Base-by-base conservation (phyloP, 2,888 invertebrate genomes). In the Chrysolina oricalcia region DNA sequence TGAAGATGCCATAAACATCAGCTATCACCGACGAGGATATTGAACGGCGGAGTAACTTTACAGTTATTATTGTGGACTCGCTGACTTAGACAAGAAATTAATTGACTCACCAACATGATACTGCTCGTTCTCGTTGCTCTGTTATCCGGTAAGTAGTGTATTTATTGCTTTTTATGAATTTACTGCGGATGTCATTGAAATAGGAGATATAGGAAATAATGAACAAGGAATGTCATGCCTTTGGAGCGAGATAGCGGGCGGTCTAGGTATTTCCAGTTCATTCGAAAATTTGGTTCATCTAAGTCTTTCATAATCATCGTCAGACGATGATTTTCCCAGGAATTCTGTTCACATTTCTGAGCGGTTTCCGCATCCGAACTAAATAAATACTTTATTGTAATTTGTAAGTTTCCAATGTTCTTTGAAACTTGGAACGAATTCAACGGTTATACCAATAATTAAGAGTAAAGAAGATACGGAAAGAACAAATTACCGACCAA, bases 81-180 rank as follows among this genome's bases (percentile, higher is more conserved):
- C 43, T 72, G 70, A 75, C 46, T 66, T 62, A 63, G 56, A 56
- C 27, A 56, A 75, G 64, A 72, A 66, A 62, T 68, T n/a, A 66
- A 62, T 68, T n/a, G 9, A 48, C 23, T 11, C 63, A 27, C 46
- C 21, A 76, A 72, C 56, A 78, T 78, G 78, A 72, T 65, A 53
- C 62, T 72, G 17, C 53, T 74, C 21, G 40, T 76, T 48, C 43
- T 78, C 27, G 59, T 76, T 65, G 63, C 74, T 21, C 46, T 78
- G 65, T 69, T 76, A 66, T 70, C 76, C 67, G 21, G 78, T 78
- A 70, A 78, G 75, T 74, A 17, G 21, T 68, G 15, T 41, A 27
- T 46, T 72, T 72, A 67, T 46, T 23, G 35, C 59, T 27, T n/a
- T 27, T 59, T 11, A 17, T 59, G 27, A 59, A 27, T 23, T 59